These are phyloP conservation scores for Cossypha heuglini DNA, from an alignment of 2,797 vertebrate species.

Conservation along the genomic window DNA sequence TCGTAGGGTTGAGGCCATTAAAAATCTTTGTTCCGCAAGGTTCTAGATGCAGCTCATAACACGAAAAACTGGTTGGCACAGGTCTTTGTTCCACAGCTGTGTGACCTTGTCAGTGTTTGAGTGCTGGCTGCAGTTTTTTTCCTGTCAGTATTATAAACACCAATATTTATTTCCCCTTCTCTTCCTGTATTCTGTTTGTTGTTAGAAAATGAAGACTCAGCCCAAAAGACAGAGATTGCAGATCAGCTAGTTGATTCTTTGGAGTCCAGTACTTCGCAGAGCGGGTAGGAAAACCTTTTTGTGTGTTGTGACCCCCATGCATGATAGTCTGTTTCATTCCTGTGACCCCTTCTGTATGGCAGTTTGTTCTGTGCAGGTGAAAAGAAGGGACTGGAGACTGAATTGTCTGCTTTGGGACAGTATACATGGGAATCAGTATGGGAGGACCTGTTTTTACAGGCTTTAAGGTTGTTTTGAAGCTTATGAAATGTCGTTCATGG, in stretches of 20 bases:
- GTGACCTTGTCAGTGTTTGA: neutral
- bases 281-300: constrained; percentile 61
- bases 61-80: neutral
- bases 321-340: neutral
- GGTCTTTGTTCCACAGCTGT: neutral
- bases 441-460: neutral
- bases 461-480: neutral
- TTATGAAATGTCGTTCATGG: neutral
- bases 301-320: neutral
- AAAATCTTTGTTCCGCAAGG: neutral
- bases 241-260: constrained; percentile 11
- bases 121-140: neutral
- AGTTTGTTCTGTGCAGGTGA: neutral
- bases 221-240: constrained; percentile 16
- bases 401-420: neutral
- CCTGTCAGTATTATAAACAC: neutral
- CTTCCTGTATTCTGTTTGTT: neutral
- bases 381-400: neutral
- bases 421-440: rapidly evolving
- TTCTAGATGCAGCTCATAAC: neutral
- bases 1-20: neutral
- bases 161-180: neutral
- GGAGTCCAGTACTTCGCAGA: constrained; percentile 8
- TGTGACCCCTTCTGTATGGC: neutral
- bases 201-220: constrained; percentile 70